phyloP scores from a whole-genome alignment of 2,888 invertebrate genomes.

The Drosophila prolongata region DNA sequence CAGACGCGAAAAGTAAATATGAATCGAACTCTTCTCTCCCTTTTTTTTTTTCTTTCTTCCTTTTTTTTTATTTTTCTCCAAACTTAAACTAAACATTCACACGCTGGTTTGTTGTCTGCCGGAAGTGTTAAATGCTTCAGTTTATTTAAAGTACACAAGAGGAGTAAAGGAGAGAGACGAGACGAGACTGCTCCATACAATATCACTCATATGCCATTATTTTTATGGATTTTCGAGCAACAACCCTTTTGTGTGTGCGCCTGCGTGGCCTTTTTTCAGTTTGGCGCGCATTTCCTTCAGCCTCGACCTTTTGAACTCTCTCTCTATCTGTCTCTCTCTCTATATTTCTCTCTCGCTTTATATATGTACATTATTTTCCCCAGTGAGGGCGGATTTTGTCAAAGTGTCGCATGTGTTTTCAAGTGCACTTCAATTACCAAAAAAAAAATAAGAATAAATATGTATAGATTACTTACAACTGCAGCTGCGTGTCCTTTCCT shows the following conservation, averaged over 20 bases:
- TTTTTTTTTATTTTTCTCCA: conserved; percentile 1
- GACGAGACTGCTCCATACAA: conserved; percentile 39
- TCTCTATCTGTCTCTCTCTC: conserved; percentile 6
- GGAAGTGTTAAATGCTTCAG: conserved; percentile 80
- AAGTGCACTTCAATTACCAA: conserved; percentile 78
- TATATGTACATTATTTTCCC: conserved; percentile 4
- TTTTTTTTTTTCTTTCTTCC: neutral
- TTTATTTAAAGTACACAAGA: conserved; percentile 72
- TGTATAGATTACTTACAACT: conserved; percentile 19
- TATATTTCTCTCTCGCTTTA: neutral
- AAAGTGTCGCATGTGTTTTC: conserved; percentile 80
- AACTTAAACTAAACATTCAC: conserved; percentile 69
- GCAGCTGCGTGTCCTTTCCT: conserved; percentile 29
- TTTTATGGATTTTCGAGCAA: conserved; percentile 65
- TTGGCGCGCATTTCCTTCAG: conserved; percentile 70
- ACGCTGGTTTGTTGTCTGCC: conserved; percentile 67
- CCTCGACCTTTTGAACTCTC: conserved; percentile 37
- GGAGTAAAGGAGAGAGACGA: conserved; percentile 9
- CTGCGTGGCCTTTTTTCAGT: conserved; percentile 58
- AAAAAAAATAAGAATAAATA: neutral
- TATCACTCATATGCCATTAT: conserved; percentile 75
- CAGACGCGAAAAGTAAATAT: conserved; percentile 34
- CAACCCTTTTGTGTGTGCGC: conserved; percentile 63
- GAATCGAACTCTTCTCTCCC: conserved; percentile 16
- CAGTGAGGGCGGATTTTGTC: conserved; percentile 37